These are phyloP conservation scores for Chitala chitala DNA, from an alignment of 2,113 vertebrate genomes.

Conservation along the genomic window DNA sequence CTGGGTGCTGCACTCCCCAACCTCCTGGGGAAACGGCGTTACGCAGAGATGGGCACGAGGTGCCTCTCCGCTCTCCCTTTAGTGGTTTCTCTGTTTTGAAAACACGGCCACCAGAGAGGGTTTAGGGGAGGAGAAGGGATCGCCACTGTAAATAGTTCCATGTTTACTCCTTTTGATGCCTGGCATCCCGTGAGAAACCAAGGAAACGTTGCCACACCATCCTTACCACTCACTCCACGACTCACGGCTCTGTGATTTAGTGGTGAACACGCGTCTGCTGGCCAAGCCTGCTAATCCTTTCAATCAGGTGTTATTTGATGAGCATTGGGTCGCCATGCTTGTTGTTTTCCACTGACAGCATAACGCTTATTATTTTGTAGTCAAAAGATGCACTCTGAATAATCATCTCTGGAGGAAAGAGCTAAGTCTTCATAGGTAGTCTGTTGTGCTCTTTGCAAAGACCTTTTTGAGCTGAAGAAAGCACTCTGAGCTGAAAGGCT, in stretches of 20 bases:
- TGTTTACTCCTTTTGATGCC: constrained; percentile 24
- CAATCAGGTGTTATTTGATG: too few relatives aligned
- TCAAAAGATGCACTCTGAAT: too few relatives aligned
- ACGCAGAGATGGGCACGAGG: constrained; percentile 21
- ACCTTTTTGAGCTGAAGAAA: too few relatives aligned
- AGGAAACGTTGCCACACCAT: constrained; percentile 41
- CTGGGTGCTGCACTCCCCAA: constrained; percentile 14
- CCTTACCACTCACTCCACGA: neutral
- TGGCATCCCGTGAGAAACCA: constrained; percentile 38
- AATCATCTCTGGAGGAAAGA: too few relatives aligned
- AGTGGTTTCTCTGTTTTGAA: constrained; percentile 40
- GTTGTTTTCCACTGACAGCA: too few relatives aligned
- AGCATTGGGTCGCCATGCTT: neutral
- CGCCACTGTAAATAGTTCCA: constrained; percentile 42
- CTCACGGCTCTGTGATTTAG: neutral
- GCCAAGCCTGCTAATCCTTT: constrained; percentile 8
- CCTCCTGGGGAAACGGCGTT: neutral
- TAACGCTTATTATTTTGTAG: too few relatives aligned
- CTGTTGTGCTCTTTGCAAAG: too few relatives aligned
- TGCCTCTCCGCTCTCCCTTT: constrained; percentile 31
- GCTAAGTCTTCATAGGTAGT: too few relatives aligned
- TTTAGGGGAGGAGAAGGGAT: constrained; percentile 31
- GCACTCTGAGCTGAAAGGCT: too few relatives aligned
- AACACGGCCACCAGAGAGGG: constrained; percentile 32
- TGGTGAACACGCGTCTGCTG: neutral